Evolutionary conservation across 2,797 vertebrate species (phyloP).

Genomic region (Fringilla coelebs): DNA sequence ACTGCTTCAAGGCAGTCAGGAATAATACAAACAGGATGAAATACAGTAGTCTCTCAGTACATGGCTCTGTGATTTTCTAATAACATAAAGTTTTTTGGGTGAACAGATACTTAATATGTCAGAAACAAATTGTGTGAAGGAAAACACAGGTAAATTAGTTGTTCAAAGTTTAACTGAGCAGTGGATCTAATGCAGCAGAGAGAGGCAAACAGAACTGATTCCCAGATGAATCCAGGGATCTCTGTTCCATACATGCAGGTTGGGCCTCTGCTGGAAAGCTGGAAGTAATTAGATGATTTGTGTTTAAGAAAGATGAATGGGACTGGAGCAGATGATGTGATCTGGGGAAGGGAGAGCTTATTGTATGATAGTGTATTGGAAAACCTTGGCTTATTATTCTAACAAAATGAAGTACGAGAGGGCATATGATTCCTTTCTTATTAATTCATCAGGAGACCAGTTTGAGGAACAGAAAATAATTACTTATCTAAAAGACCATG

Average conservation of each 20-base stretch:
- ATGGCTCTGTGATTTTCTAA: neutral
- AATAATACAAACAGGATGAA: neutral
- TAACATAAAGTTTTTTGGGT: neutral
- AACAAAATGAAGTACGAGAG: neutral
- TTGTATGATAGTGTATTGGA: neutral
- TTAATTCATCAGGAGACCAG: constrained; percentile 2
- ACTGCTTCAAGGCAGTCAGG: neutral
- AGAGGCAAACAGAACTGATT: neutral
- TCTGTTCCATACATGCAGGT: fast-evolving
- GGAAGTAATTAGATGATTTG: neutral
- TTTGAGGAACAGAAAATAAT: constrained; percentile 31
- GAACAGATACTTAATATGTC: neutral
- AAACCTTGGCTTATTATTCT: constrained; percentile 9
- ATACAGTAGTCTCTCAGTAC: neutral
- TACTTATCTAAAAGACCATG: constrained; percentile 6
- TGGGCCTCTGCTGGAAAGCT: neutral
- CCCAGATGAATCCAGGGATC: neutral
- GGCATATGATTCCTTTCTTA: neutral
- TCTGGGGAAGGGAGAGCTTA: neutral
- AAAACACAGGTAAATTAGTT: neutral
- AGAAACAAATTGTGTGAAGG: neutral
- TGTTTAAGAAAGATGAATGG: neutral
- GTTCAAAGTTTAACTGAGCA: neutral
- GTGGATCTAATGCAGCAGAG: neutral
- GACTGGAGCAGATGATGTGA: neutral